Conservation (phyloP, 1,140 invertebrate genomes). For the Achroia grisella region DNA sequence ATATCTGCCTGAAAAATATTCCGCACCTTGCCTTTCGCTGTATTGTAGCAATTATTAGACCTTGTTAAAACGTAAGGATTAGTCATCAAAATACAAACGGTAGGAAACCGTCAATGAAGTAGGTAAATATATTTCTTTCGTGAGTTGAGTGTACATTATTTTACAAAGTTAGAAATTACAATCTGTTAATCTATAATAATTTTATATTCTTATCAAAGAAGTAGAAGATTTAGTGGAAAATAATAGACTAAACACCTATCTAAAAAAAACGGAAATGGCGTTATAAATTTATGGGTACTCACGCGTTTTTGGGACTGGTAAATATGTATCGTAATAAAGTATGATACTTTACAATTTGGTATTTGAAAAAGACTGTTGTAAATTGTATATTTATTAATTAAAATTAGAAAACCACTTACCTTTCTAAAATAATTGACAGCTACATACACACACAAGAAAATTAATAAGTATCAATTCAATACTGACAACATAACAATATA, state of each 20-base stretch:
- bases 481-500: conserved; percentile 38
- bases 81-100: conserved; percentile 55
- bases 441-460: conserved; percentile 57
- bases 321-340: not conserved
- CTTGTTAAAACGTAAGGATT: conserved; percentile 46
- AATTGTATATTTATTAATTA: conserved; percentile 4
- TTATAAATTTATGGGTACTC: conserved; percentile 38
- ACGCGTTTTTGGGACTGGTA: not conserved
- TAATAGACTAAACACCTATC: conserved; percentile 2
- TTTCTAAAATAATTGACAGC: conserved; percentile 61
- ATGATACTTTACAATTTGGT: not conserved
- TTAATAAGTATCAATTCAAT: conserved; percentile 51
- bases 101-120: not conserved
- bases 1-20: not conserved
- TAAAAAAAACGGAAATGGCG: conserved; percentile 56
- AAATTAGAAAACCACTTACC: conserved; percentile 49
- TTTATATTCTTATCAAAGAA: not conserved
- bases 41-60: conserved; percentile 41
- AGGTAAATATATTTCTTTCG: not conserved
- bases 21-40: conserved; percentile 22
- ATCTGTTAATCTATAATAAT: not conserved
- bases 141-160: no score
- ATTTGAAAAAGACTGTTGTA: not conserved
- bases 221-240: no score
- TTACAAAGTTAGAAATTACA: no score